Conservation (phyloP, 2,888 invertebrate genomes). For the Adelphocoris suturalis region DNA sequence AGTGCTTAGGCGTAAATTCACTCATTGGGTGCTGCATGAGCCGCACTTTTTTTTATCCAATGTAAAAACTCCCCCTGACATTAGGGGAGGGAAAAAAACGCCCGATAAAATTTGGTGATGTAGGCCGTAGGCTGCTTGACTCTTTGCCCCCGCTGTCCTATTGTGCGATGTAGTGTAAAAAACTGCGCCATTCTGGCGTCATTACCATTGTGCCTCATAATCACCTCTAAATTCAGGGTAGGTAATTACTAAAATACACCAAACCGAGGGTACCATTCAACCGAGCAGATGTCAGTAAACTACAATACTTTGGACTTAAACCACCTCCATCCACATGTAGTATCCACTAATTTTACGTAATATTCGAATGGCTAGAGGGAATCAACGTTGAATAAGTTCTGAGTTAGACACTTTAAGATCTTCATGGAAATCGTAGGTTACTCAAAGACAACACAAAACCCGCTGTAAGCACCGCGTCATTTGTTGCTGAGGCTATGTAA, state of each 20-base stretch:
- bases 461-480: too few species aligned
- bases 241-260: constrained; percentile 17
- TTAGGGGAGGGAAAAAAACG: not conserved
- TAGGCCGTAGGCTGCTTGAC: not conserved
- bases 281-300: not conserved
- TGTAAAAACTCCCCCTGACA: not conserved
- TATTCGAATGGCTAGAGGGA: too few species aligned
- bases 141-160: not conserved
- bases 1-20: too few species aligned
- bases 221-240: constrained; percentile 3
- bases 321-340: too few species aligned
- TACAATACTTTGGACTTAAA: not conserved
- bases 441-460: too few species aligned
- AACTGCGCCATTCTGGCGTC: not conserved
- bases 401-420: too few species aligned
- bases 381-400: too few species aligned
- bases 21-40: too few species aligned
- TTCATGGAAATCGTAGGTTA: too few species aligned
- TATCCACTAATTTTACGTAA: not conserved
- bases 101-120: not conserved
- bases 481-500: too few species aligned
- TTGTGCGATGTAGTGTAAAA: not conserved
- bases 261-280: not conserved
- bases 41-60: not conserved
- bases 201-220: not conserved